Conservation (phyloP, 2,888 invertebrate species). For the Caenorhabditis sinica region DNA sequence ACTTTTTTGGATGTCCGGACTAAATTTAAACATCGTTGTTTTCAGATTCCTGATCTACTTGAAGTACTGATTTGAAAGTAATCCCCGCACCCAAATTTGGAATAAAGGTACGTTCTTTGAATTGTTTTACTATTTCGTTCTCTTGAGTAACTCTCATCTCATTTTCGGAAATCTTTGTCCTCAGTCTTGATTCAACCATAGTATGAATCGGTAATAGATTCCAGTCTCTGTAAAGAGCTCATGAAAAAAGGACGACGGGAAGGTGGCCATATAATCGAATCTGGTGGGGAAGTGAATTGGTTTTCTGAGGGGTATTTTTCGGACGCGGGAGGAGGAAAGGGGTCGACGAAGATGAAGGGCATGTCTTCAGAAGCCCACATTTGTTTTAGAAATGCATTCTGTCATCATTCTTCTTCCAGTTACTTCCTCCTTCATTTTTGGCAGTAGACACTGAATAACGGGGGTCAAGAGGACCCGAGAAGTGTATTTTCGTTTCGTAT, state of each 20-base stretch:
- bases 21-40: neutral
- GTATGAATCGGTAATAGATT: conserved; percentile 45
- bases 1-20: conserved; percentile 5
- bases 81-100: too few relatives aligned
- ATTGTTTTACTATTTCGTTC: neutral
- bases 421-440: conserved; percentile 30
- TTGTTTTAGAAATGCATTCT: conserved; percentile 64
- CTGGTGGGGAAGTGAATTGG: conserved; percentile 54
- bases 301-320: conserved; percentile 38
- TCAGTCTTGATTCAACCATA: too few relatives aligned
- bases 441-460: conserved; percentile 14
- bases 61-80: too few relatives aligned
- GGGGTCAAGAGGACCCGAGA: neutral
- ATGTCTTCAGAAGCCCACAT: conserved; percentile 48
- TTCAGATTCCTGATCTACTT: neutral
- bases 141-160: conserved; percentile 30
- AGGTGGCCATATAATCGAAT: conserved; percentile 62
- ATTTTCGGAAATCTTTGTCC: too few relatives aligned
- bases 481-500: neutral
- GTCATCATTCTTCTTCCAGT: conserved; percentile 50
- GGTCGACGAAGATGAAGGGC: conserved; percentile 55
- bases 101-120: neutral
- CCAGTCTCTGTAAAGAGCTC: conserved; percentile 14
- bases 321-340: conserved; percentile 20
- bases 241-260: conserved; percentile 29